Percentiles rank a stretch among this genome's conserved stretches.
phyloP scores from a whole-genome alignment of 2,888 invertebrate species.

The Frankliniella fusca region DNA sequence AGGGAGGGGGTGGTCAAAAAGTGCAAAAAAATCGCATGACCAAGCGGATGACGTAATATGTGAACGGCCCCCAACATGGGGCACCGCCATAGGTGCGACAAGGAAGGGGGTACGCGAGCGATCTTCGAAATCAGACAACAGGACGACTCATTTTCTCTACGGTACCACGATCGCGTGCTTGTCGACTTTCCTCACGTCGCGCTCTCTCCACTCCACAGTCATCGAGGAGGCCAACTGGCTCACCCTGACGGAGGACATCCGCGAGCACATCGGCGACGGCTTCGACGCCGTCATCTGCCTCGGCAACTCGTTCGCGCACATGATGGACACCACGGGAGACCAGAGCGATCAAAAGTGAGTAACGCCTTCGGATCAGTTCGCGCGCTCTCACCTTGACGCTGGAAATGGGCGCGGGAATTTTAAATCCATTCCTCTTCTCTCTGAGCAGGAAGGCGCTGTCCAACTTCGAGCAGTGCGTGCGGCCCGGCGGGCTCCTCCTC shows the following conservation, averaged over 20 bases:
- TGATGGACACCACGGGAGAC: slow-evolving; percentile 74
- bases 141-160: background rate
- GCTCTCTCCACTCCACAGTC: slow-evolving; percentile 51
- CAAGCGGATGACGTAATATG: background rate
- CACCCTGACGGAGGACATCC: slow-evolving; percentile 69
- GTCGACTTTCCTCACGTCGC: no score
- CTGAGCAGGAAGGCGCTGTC: slow-evolving; percentile 53
- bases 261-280: slow-evolving; percentile 56
- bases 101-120: no score
- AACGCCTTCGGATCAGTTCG: no score
- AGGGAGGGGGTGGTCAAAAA: no score
- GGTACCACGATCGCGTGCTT: no score
- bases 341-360: slow-evolving; percentile 66
- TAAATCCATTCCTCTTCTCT: no score
- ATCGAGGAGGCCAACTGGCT: slow-evolving; percentile 92
- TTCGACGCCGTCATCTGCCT: slow-evolving; percentile 88
- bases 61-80: background rate
- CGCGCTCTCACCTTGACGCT: no score
- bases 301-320: slow-evolving; percentile 87
- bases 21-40: background rate
- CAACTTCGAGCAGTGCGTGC: slow-evolving; percentile 78
- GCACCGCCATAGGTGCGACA: no score
- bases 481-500: slow-evolving; percentile 76
- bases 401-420: no score
- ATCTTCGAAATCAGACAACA: background rate